Base-by-base conservation (phyloP, 2,797 vertebrate species). In the Tamandua tetradactyla region DNA sequence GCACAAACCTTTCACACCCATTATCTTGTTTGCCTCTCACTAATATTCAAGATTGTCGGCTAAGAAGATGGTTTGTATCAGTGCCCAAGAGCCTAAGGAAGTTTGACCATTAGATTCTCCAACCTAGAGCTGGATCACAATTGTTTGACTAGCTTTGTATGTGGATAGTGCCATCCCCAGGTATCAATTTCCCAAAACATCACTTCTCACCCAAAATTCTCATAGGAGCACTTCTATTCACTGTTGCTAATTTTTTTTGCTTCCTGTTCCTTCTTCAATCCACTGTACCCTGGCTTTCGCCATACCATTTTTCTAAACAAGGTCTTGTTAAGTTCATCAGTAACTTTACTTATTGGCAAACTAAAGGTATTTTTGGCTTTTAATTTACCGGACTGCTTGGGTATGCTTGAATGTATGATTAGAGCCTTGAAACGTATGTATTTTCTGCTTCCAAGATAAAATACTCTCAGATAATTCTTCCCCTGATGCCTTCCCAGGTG, bases 11-110 rank as follows among this genome's bases (percentile, higher is more conserved):
- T 96, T 87, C 72, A 55, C 30, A 40, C 76, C 42, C 17, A 22
- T 94, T 82, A n/a, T 62, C 7, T 91, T 91, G 47, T 66, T 76
- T 75, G 22, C 18, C 93, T n/a, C 59, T 89, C 23, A 37, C 42
- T 68, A 76, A 57, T 52, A 64, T 32, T 88, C 32, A 89, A 59
- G 20, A 82, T 44, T 40, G 3, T 57, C 37, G 91, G 47, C 76
- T 69, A 27, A 80, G 74, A 88, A 49, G 44, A 7, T 81, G 42
- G 72, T 79, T 87, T 74, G 66, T 35, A 91, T 79, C 23, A 55
- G 59, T 7, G 22, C 10, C 57, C 74, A 18, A 52, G 44, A 44
- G 37, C 90, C 10, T 78, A 71, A 91, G 40, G 64, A 57, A 42
- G 9, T 35, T 62, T 79, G n/a, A 37, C 14, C 25, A 0, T 42